Evolutionary conservation across 2,797 vertebrate species (phyloP).

Genomic region (Phrynocephalus forsythii): DNA sequence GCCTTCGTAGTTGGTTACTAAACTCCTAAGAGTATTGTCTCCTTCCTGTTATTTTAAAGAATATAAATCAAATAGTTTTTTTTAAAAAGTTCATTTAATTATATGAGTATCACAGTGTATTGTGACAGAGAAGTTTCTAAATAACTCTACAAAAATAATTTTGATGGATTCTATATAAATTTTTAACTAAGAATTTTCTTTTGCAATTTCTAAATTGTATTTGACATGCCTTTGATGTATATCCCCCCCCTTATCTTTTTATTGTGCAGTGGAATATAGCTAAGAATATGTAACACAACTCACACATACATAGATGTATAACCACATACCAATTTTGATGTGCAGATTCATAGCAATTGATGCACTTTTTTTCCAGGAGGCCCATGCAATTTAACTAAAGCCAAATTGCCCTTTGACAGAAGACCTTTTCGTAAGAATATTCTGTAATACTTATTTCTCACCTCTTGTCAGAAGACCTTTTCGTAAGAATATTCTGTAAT

Average conservation of each 20-base stretch:
- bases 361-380: background rate
- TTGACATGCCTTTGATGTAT: constrained; percentile 27
- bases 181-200: constrained; percentile 38
- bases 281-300: background rate
- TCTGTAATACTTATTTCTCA: background rate
- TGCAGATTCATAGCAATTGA: background rate
- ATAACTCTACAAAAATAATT: constrained; percentile 2
- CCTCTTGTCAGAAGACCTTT: background rate
- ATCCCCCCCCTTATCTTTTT: background rate
- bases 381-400: background rate
- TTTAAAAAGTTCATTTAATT: constrained; percentile 1
- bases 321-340: background rate
- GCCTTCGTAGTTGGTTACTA: background rate
- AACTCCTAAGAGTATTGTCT: background rate
- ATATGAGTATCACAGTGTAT: constrained; percentile 20
- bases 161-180: constrained; percentile 29
- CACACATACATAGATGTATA: background rate
- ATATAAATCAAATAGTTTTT: constrained; percentile 1
- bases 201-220: constrained; percentile 20
- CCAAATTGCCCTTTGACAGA: background rate
- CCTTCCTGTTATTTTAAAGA: too few relatives aligned
- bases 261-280: constrained; percentile 18
- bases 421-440: background rate
- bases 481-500: background rate
- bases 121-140: constrained; percentile 18